These are phyloP conservation scores for Embiotoca jacksoni DNA, from an alignment of 2,113 vertebrate genomes.

Conservation along the genomic window DNA sequence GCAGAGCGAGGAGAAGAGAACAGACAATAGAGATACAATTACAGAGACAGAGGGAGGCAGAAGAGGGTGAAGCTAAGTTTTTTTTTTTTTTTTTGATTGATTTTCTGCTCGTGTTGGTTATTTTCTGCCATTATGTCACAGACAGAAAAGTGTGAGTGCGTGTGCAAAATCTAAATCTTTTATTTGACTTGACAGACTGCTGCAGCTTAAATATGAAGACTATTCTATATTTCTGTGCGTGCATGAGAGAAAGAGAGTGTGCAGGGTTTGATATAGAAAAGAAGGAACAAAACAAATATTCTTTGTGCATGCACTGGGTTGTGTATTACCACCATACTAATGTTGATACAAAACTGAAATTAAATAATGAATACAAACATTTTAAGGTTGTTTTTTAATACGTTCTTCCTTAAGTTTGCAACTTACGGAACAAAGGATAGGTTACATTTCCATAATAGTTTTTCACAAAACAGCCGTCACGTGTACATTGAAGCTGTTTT, in stretches of 20 bases:
- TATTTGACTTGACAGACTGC: conserved; percentile 50
- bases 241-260: background rate
- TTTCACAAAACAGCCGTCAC: too few species aligned
- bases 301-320: background rate
- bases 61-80: conserved; percentile 39
- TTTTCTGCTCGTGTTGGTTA: conserved; percentile 58
- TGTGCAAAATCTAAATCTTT: conserved; percentile 40
- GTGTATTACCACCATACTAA: background rate
- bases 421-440: too few species aligned
- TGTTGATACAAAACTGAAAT: background rate
- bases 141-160: conserved; percentile 35
- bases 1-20: conserved; percentile 40
- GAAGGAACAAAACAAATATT: too few species aligned
- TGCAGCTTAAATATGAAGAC: conserved; percentile 47
- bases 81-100: conserved; percentile 39
- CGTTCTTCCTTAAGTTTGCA: too few species aligned
- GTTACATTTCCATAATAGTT: too few species aligned
- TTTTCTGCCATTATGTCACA: conserved; percentile 67
- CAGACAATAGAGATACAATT: conserved; percentile 63
- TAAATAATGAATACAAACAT: background rate
- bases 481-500: too few species aligned
- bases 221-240: conserved; percentile 22
- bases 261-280: conserved; percentile 16
- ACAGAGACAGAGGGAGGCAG: conserved; percentile 45
- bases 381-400: background rate